These are phyloP conservation scores for Neoaliturus tenellus DNA, from an alignment of 2,888 invertebrate genomes.

Conservation along the genomic window DNA sequence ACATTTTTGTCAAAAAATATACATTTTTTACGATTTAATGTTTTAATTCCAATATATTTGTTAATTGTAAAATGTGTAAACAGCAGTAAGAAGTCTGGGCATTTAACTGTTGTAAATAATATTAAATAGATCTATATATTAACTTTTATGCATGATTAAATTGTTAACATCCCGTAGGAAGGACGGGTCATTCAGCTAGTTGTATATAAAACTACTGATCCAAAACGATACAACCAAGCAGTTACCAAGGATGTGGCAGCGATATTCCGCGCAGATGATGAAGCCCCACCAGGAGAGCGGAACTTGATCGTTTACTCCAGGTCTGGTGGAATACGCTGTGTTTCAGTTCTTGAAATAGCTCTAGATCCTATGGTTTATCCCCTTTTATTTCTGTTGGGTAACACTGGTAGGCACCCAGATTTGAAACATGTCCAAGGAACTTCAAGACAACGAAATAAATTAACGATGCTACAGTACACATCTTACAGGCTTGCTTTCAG, in stretches of 20 bases:
- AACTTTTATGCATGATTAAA: no score
- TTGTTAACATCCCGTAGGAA: no score
- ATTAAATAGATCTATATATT: no score
- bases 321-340: neutral
- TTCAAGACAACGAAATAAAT: neutral
- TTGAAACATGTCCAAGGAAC: neutral
- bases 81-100: no score
- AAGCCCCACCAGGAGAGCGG: neutral
- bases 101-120: no score
- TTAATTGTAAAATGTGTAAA: no score
- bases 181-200: no score
- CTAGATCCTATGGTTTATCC: slow-evolving; percentile 29
- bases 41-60: no score
- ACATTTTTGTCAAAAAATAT: no score
- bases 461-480: slow-evolving; percentile 8
- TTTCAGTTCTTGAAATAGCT: slow-evolving; percentile 30
- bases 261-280: neutral
- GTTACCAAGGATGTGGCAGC: neutral
- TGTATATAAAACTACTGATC: no score
- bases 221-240: neutral
- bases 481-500: neutral
- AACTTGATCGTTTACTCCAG: neutral
- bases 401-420: neutral
- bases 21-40: no score
- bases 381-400: neutral